Base-by-base conservation (phyloP, 2,888 invertebrate genomes). In the Athalia rosae region DNA sequence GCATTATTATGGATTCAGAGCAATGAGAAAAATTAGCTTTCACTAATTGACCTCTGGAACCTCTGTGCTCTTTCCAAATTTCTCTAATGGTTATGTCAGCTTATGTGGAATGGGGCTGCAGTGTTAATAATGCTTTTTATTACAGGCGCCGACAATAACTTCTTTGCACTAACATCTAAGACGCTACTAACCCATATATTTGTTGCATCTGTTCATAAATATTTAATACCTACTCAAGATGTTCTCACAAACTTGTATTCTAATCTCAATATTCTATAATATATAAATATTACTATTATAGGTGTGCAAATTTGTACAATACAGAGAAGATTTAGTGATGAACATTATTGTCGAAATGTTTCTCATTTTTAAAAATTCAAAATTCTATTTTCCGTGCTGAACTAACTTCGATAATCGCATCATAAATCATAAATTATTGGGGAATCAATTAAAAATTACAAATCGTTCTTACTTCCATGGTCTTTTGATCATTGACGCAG, bases 71-170 rank as follows among this genome's bases (percentile, higher is more conserved):
- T 58, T 13, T 9, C 13, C 45, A 58, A 45, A 7, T 45, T 43
- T 6, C 5, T 45, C 7, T 13, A 3, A 11, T 5, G 71, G 50
- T 13, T 43, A 73, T 62, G n/a, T 66, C 45, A 58, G 69, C 69
- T 76, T 77, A 78, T 77, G 79, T 80, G 11, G 43, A 82, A 81
- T 79, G 79, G 80, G 82, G 82, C 81, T 82, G 83, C 84, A 85
- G 85, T 87, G 86, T 87, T 89, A 89, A 89, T 87, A 83, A 85
- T 84, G 87, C 86, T 90, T 90, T 90, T 85, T 88, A 89, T 90
- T 90, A 88, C 89, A 90, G 89, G 90, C 89, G 89, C 90, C 90
- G 90, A 89, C 89, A 89, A 90, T 90, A 89, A 89, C 88, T 89
- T 85, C 89, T 89, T 85, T 89, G 88, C 89, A 88, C 88, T 89